These are phyloP conservation scores for Gadus macrocephalus DNA, from an alignment of 2,113 vertebrate species.

Conservation along the genomic window DNA sequence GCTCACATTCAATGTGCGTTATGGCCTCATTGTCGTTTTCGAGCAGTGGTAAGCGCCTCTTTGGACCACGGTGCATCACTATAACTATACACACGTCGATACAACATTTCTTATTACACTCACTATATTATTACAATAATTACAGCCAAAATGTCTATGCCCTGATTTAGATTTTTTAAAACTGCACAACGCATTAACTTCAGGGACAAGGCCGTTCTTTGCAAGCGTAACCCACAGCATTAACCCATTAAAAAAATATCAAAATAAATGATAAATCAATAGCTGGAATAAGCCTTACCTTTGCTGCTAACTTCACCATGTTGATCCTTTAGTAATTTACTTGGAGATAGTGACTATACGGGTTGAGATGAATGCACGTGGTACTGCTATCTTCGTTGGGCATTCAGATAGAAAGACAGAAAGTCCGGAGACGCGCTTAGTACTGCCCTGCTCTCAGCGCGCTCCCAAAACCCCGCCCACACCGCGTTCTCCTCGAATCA, in stretches of 20 bases:
- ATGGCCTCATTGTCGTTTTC: too few relatives aligned
- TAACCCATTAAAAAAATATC: constrained; percentile 1
- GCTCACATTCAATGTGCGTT: too few relatives aligned
- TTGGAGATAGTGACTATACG: constrained; percentile 15
- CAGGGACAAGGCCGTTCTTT: constrained; percentile 36
- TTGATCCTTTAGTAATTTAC: constrained; percentile 31
- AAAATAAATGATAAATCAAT: background rate
- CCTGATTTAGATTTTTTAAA: too few relatives aligned
- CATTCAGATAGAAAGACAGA: constrained; percentile 67
- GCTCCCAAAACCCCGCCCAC: constrained; percentile 46
- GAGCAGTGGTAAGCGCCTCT: too few relatives aligned
- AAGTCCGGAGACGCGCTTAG: constrained; percentile 23
- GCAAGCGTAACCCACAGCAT: background rate
- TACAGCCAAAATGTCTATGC: too few relatives aligned
- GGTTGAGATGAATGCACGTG: constrained; percentile 60
- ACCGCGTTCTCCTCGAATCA: constrained; percentile 42
- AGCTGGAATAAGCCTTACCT: constrained; percentile 54
- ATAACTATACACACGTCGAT: too few relatives aligned
- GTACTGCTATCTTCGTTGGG: constrained; percentile 37
- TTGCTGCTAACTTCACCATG: constrained; percentile 76
- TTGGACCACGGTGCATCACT: too few relatives aligned
- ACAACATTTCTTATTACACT: too few relatives aligned
- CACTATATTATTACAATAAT: too few relatives aligned
- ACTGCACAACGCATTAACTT: constrained; percentile 1
- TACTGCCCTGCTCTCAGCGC: constrained; percentile 48